Evolutionary conservation across 2,797 vertebrate species (phyloP), one percentile per base, ranked within the genome.

Genomic region (Pangasius macronema): DNA sequence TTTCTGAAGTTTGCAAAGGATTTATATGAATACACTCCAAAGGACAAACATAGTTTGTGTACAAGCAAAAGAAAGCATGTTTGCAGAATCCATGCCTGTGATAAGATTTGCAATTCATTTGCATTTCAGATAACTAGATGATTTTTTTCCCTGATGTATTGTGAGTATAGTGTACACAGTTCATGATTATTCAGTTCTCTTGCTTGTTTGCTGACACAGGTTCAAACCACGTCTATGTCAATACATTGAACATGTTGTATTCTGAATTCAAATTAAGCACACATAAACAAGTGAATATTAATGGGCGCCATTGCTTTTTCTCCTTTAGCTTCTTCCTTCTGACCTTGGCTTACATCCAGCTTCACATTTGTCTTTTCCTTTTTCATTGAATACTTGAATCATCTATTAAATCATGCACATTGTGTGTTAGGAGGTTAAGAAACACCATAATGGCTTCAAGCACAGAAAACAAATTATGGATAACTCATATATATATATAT

Each of bases 141-240:
- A 18, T 39, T 59, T 22, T 36, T 13, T 6, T 20, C 11, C 33
- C 13, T 3, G n/a, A 39, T 39, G 33, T 42, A 63, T 30, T 81
- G 57, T 63, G 57, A 82, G 11, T 46, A 10, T 2, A 10, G 3
- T 46, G 39, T 65, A n/a, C 59, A 82, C 80, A 65, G 39, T 63
- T 81, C 10, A 81, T 18, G 14, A 82, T 46, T 65, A n/a, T 30
- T 63, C 0, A 0, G 14, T 59, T 59, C 0, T 27, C 36, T 16
- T 67, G 61, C 61, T n/a, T 67, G 61, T 65, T 82, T 49, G 80
- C 59, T 82, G 36, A 22, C n/a, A 81, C 55, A 81, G 63, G 79
- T 61, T 81, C 36, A 51, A 49, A 11, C 13, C 80, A 65, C 7
- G 4, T n/a, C 39, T 22, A 5, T 49, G 59, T 30, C 61, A 65